These are phyloP conservation scores for Drosophila bocki DNA, from an alignment of 1,140 invertebrate genomes.

Conservation along the genomic window DNA sequence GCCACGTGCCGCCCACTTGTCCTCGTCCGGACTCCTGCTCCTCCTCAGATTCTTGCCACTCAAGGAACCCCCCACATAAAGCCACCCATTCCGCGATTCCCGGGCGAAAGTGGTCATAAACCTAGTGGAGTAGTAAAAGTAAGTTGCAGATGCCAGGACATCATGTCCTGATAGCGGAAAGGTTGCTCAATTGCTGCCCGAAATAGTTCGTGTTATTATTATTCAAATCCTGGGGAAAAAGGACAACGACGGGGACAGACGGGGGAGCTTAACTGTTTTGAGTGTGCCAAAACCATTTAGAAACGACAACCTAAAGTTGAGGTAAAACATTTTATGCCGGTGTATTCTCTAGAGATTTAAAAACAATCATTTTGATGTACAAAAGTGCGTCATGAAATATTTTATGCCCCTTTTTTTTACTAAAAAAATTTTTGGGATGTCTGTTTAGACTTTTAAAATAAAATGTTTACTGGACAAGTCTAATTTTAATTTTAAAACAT, in stretches of 20 bases:
- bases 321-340: slow-evolving; percentile 40
- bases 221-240: slow-evolving; percentile 27
- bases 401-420: not conserved
- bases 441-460: too few species aligned
- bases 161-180: slow-evolving; percentile 45
- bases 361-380: slow-evolving; percentile 10
- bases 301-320: slow-evolving; percentile 3
- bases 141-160: slow-evolving; percentile 46
- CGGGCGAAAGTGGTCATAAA: slow-evolving; percentile 45
- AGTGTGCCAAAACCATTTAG: slow-evolving; percentile 24
- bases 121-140: slow-evolving; percentile 53
- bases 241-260: not conserved
- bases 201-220: slow-evolving; percentile 48
- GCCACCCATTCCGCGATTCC: slow-evolving; percentile 8
- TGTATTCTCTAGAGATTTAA: slow-evolving; percentile 9
- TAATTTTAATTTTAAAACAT: not conserved
- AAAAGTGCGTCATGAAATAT: not conserved
- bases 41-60: not conserved
- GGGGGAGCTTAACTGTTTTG: slow-evolving; percentile 15
- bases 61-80: slow-evolving; percentile 10
- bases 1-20: slow-evolving; percentile 56
- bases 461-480: not conserved
- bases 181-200: slow-evolving; percentile 47
- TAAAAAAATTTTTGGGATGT: not conserved
- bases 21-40: not conserved